Evolutionary conservation across 2,113 vertebrate genomes (phyloP).

Genomic region (Eulemur macaco): DNA sequence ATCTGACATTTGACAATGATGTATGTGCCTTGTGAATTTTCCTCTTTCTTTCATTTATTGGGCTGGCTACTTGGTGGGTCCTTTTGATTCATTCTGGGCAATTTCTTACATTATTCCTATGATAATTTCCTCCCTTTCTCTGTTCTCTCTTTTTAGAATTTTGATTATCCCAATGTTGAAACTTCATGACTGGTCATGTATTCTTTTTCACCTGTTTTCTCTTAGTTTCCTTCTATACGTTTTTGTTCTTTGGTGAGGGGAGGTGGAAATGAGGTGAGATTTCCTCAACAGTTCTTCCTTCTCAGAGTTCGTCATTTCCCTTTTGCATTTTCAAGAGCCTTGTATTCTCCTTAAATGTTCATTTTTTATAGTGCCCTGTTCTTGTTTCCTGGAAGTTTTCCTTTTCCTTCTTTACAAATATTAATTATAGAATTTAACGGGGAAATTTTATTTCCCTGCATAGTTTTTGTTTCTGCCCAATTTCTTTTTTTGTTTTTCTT

Average conservation of each 20-base stretch:
- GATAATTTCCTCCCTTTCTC: not conserved
- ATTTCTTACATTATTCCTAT: not conserved
- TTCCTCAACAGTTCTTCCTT: not conserved
- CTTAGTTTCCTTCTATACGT: not conserved
- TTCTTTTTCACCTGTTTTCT: constrained; percentile 14
- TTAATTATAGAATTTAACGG: not conserved
- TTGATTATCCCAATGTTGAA: not conserved
- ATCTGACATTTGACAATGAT: constrained; percentile 7
- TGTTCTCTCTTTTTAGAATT: not conserved
- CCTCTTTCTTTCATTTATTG: not conserved
- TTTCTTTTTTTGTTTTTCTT: not conserved
- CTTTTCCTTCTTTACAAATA: constrained; percentile 5
- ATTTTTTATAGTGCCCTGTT: not conserved
- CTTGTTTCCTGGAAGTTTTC: not conserved
- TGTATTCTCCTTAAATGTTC: not conserved
- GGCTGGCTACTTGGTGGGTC: not conserved
- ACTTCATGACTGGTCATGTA: not conserved
- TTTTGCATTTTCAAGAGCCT: not conserved
- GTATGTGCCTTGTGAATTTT: not conserved
- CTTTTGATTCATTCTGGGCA: not conserved
- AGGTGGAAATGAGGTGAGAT: not conserved
- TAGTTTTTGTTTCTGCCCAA: constrained; percentile 18
- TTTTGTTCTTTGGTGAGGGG: not conserved
- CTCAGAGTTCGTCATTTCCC: not conserved
- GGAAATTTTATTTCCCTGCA: not conserved